Base-by-base conservation (phyloP, 2,113 vertebrate genomes). In the Amazona vittata region DNA sequence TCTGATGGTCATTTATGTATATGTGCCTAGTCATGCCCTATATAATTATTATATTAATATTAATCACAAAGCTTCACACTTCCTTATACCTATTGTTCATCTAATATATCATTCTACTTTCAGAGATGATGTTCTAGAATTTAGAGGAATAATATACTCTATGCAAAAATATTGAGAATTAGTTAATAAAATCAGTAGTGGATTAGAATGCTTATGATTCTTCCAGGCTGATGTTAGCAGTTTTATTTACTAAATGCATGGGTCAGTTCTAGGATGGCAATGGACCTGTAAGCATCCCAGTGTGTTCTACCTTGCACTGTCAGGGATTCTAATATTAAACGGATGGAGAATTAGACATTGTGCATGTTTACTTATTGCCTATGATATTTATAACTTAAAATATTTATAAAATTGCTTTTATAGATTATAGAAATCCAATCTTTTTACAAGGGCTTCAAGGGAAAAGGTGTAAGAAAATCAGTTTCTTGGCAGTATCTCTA, bases 281-380 rank as follows among this genome's bases (percentile, higher is more conserved):
- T 86, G 33, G 25, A 47, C 43, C 39, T 9, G 7, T 82, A 64
- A 21, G 26, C 20, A 65, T 69, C 63, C 31, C 7, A 5, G 11
- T n/a, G 13, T n/a, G 16, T 59, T 59, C 43, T 43, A 43, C 52
- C 73, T 91, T 69, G 55, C 12, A 47, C 63, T 71, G 71, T 33
- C 49, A 92, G 87, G 41, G 41, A 60, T 89, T 95, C 39, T 74
- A n/a, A 50, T 92, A 65, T 90, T 74, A 64, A 91, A 25, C 57
- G 79, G 69, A 73, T 35, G 92, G 50, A 82, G 70, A 92, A 89
- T 20, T 93, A 91, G 80, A 83, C 50, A 68, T 89, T 89, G 50
- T 77, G 77, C 33, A 0, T 57, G 47, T 75, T 83, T 70, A 75
- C 49, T 91, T 87, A 87, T 64, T 81, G 83, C 39, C 37, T 46